phyloP scores from a whole-genome alignment of 1,140 invertebrate genomes.

The Brachionus rotundiformis region DNA sequence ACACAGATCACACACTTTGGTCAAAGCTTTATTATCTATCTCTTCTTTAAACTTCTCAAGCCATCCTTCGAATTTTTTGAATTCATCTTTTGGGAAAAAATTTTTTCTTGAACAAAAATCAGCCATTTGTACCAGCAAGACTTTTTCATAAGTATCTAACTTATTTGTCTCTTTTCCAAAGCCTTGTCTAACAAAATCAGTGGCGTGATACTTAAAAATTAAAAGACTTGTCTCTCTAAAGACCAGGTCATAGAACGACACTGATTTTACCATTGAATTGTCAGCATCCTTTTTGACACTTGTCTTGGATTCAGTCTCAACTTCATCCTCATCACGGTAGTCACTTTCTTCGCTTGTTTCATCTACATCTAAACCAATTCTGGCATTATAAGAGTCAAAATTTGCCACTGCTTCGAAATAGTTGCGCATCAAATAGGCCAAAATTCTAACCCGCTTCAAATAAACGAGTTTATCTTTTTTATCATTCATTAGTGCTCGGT shows the following conservation, averaged over 20 bases:
- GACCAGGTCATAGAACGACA: not conserved
- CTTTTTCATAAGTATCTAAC: not conserved
- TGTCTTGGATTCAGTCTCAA: not conserved
- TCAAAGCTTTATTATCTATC: not conserved
- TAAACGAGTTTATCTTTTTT: not conserved
- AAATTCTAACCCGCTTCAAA: constrained; percentile 3
- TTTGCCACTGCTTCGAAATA: constrained; percentile 1
- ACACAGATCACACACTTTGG: constrained; percentile 25
- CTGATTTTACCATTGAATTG: not conserved
- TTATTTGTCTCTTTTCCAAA: not conserved
- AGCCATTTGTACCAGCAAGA: not conserved
- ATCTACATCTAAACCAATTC: not conserved
- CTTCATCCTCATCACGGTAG: not conserved
- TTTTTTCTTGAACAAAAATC: constrained; percentile 22
- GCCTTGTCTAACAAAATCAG: not conserved
- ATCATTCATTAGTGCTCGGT: not conserved
- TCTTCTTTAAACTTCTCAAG: not conserved
- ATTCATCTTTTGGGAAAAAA: constrained; percentile 18
- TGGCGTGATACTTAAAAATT: not conserved
- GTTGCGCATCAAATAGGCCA: not conserved
- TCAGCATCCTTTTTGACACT: not conserved
- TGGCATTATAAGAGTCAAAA: constrained; percentile 23
- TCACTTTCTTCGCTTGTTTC: not conserved
- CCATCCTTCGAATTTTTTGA: not conserved
- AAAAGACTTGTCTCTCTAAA: constrained; percentile 10